Evolutionary conservation across 2,113 vertebrate species (phyloP).

Genomic region (Microcebus murinus): DNA sequence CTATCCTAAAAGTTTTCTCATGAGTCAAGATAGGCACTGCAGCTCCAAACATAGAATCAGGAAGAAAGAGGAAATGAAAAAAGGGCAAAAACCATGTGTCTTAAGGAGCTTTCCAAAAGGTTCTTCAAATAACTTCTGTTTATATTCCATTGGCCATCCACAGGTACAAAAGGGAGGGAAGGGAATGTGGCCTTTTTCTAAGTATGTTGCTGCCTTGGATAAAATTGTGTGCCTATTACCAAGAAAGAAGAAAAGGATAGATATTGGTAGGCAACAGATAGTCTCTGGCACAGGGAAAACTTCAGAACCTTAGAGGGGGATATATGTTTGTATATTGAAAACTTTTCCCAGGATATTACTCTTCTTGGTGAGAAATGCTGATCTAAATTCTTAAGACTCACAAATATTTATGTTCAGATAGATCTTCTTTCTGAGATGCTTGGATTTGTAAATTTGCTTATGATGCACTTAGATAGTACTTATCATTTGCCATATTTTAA

Average conservation of each 20-base stretch:
- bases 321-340: neutral
- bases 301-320: neutral
- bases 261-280: neutral
- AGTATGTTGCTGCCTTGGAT: neutral
- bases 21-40: neutral
- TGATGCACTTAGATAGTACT: neutral
- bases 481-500: neutral
- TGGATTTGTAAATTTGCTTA: neutral
- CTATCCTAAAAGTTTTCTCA: neutral
- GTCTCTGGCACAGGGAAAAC: neutral
- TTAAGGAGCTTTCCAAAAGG: neutral
- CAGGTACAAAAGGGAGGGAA: neutral
- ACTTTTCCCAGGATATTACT: neutral
- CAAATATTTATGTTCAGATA: neutral
- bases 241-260: neutral
- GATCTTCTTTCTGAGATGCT: neutral
- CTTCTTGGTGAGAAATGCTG: neutral
- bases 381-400: slow-evolving; percentile 5
- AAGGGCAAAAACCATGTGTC: neutral
- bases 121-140: neutral
- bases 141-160: neutral
- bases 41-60: neutral
- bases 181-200: neutral
- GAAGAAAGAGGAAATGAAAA: neutral
- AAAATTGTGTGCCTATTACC: neutral